Base-by-base conservation (phyloP, 23 tunicate genomes). In the Oikopleura dioica region DNA sequence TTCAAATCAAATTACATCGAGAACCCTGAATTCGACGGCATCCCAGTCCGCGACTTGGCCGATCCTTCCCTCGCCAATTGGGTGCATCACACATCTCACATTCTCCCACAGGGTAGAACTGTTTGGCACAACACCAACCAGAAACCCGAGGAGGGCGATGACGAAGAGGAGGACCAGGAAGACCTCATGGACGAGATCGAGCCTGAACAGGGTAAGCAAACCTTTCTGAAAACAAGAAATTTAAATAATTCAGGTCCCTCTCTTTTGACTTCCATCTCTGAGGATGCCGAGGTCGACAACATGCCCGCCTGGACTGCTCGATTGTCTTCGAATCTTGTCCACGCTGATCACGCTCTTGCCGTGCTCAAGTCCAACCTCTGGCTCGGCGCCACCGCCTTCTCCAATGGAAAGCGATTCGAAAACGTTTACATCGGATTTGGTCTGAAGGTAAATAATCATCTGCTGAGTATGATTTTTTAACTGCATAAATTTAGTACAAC, bases 51-150 rank as follows among this genome's bases (percentile, higher is more conserved):
- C n/a, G 97, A 91, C 50, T 78, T 91, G 37, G 76, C 80, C 29
- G 97, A 91, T 78, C 82, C 92, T 4, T 72, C 84, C 36, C 38
- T 89, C 69, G 77, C 97, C 75, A 86, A 82, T 77, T 91, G 97
- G 97, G 97, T 91, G 28, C 97, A 91, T 75, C 97, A 91, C 63
- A 87, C 85, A 35, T 92, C 85, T 51, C 88, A 91, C 68, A 80
- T 91, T 44, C 82, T 91, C 2, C 97, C 97, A 4, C 97, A 91
- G 68, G 55, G 55, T 44, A 9, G 55, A 44, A 44, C 55, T 21
- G 55, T 44, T 44, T 44, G 55, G 55, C 55, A 44, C 55, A 44
- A 44, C 21, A 44, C 55, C 9, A 44, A 44, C 21, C 55, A 44
- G 21, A 44, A 44, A 16, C 55, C 21, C 16, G 55, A 44, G 16